Percentiles rank a stretch among this genome's conserved stretches.
These are phyloP conservation scores for Syngnathus acus DNA, from an alignment of 2,797 vertebrate genomes.

Conservation along the genomic window DNA sequence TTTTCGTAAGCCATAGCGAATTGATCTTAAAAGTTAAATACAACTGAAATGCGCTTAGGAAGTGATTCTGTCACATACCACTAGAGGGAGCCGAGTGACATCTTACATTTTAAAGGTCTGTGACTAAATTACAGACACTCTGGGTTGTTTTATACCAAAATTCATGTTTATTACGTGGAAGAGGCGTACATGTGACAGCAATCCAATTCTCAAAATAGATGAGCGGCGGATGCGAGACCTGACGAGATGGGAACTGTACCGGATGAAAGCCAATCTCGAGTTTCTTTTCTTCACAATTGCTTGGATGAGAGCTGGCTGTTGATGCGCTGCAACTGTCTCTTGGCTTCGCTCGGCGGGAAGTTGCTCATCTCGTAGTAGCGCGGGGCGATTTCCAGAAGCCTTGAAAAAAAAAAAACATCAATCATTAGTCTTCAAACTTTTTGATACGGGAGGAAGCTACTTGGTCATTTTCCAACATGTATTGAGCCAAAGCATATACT, in stretches of 20 bases:
- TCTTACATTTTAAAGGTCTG: background rate
- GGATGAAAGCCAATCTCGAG: background rate
- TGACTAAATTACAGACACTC: background rate
- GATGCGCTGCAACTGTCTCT: conserved; percentile 93
- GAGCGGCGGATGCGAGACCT: background rate
- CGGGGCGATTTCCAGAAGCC: conserved; percentile 93
- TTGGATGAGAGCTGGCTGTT: conserved; percentile 78
- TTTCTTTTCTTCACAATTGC: background rate
- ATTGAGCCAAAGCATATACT: background rate
- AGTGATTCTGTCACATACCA: background rate
- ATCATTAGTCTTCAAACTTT: background rate
- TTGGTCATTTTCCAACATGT: background rate
- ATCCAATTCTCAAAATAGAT: background rate
- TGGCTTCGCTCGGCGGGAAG: conserved; percentile 95
- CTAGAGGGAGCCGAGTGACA: background rate
- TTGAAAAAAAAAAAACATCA: conserved; percentile 41
- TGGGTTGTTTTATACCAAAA: background rate
- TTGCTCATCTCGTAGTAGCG: conserved; percentile 97
- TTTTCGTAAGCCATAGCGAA: no score
- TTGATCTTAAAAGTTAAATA: background rate
- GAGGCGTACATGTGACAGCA: background rate
- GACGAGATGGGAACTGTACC: background rate
- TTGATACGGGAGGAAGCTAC: background rate
- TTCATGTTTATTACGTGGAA: background rate
- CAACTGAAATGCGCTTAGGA: background rate